Percentiles rank a stretch among this genome's conserved stretches.
Conservation (phyloP, 2,797 vertebrate species). For the Ceryle rudis region DNA sequence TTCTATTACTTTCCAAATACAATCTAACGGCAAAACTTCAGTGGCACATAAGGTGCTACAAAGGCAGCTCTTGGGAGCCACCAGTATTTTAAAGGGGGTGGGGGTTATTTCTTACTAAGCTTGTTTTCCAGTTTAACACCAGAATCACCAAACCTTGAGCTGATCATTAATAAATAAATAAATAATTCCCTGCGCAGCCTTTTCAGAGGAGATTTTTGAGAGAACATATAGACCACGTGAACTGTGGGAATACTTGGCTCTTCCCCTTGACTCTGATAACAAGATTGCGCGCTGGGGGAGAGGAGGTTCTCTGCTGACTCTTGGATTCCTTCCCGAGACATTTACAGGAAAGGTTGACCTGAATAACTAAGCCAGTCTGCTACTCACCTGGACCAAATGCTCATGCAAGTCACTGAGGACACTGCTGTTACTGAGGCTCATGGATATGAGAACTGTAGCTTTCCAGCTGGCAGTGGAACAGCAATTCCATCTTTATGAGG, state of each 20-base stretch:
- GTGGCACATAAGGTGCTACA: background rate
- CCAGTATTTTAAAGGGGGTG: background rate
- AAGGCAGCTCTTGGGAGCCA: background rate
- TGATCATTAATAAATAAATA: background rate
- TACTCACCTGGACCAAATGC: background rate
- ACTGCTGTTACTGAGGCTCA: background rate
- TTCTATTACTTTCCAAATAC: background rate
- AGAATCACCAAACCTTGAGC: background rate
- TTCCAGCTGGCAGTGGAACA: conserved; percentile 40
- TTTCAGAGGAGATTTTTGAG: background rate
- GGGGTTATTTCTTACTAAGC: background rate
- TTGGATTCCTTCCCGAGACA: background rate
- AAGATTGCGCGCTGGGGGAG: background rate
- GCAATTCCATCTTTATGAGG: conserved; percentile 53
- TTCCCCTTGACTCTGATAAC: background rate
- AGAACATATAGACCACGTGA: background rate
- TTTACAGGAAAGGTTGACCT: background rate
- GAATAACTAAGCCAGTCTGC: background rate
- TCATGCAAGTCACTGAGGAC: background rate
- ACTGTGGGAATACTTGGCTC: background rate
- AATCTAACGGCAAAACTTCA: background rate
- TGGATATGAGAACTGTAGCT: background rate
- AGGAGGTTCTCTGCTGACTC: background rate
- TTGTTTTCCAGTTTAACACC: background rate
- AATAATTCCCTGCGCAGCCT: background rate